Evolutionary conservation across 37 sponge, comb jelly and placozoan genomes (phyloP), one percentile per base, ranked within the genome.

Genomic region (Petrosia ficiformis): DNA sequence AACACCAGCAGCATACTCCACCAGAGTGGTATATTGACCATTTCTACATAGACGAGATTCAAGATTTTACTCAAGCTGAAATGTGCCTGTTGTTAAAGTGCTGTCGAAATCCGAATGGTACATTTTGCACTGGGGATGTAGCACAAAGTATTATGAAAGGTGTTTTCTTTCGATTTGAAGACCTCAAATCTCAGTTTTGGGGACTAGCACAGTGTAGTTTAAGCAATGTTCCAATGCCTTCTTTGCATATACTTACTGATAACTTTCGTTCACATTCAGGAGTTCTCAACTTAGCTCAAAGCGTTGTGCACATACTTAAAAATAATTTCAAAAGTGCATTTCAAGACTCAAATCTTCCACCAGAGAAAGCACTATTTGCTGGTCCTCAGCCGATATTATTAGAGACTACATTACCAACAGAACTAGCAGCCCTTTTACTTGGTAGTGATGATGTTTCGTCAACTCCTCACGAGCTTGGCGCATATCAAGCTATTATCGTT

Each of bases 401-500:
- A 14, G 30, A 44, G 5, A 32, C 14, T 8, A 14, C 8, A 48
- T 48, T 14, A 48, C 14, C 8, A 48, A 48, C 8, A 48, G 54
- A 48, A 48, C 54, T 48, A 19, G 14, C 54, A 48, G 8, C 54
- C 8, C 8, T 48, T 48, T 48, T 48, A 48, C 14, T 48, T 19
- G 54, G 54, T 19, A 48, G 14, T 48, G 54, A 8, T 48, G 14
- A 14, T 48, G 14, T 19, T 48, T 8, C 8, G 14, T 48, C 8
- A 48, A 48, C 14, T 48, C 54, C 8, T 70, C 36, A 79, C 67
- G 94, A 88, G 57, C 89, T 93, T 85, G 94, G 94, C 38, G 94
- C 94, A 43, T 79, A 79, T 39, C 94, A 93, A 71, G 94, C 75
- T 10, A 79, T 93, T 66, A 78, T 93, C 35, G 94, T 92, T 0